Percentiles rank a stretch among this genome's conserved stretches.
Conservation (phyloP, 1,140 invertebrate genomes). For the Platorchestia sp. region DNA sequence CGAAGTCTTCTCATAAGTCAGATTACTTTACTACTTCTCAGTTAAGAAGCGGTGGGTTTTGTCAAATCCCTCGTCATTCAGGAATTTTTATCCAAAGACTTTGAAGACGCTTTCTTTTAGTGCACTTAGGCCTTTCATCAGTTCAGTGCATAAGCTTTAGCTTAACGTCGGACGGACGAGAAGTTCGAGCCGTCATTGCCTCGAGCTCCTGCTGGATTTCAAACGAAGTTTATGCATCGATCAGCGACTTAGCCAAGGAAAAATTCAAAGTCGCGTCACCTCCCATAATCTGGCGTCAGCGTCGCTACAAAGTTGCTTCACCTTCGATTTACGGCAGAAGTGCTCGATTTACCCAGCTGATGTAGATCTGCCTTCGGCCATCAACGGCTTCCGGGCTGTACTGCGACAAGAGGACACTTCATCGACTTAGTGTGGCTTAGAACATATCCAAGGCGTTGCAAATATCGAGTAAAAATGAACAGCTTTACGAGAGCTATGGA, state of each 20-base stretch:
- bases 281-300: neutral
- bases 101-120: neutral
- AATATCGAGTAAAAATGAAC: neutral
- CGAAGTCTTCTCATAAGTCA: neutral
- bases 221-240: constrained; percentile 8
- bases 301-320: neutral
- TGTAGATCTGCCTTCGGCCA: neutral
- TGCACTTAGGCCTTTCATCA: neutral
- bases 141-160: neutral
- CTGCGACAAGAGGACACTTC: neutral
- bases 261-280: neutral
- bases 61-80: neutral
- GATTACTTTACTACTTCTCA: neutral
- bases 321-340: neutral
- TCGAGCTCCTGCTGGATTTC: neutral
- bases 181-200: neutral
- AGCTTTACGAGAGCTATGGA: constrained; percentile 13
- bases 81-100: neutral
- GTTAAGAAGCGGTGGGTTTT: neutral
- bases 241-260: neutral
- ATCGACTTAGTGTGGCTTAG: neutral
- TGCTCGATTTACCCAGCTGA: neutral
- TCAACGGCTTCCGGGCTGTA: neutral
- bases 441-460: neutral
- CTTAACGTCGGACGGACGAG: neutral